Base-by-base conservation (phyloP, 2,888 invertebrate species). In the Meteorus cinctellus region DNA sequence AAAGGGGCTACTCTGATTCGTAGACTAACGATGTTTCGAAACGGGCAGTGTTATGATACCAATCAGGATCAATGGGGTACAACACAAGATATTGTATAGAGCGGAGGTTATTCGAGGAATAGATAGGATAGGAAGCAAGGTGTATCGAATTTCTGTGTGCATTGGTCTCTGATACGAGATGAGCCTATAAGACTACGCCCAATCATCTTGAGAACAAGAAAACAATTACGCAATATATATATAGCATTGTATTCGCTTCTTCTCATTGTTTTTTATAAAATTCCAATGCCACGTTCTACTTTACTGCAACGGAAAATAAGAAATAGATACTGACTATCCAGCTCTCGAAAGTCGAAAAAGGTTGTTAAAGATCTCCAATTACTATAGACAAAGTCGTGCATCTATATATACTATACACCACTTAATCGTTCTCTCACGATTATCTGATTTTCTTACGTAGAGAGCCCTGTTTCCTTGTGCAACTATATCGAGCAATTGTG, bases 361-460 rank as follows among this genome's bases (percentile, higher is more conserved):
- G 76, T 84, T 81, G 83, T 86, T 85, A 85, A 86, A 84, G 85
- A 82, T 82, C 82, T 81, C 80, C 85, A 84, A 85, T 86, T 85
- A 86, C 81, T 78, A 62, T 59, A 75, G 78, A 72, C 45, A 66
- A 74, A 81, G 77, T 79, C 79, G 76, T 70, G 78, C 78, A 82
- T 59, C 36, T 55, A 5, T 34, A 29, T 55, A 70, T 16, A 31
- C 60, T 45, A 27, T 59, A 31, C 16, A 55, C 31, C 65, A 24
- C 55, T 19, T 55, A 51, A 60, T 63, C 69, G 31, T 19, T 72
- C 60, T 16, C 48, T 27, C 45, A 65, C 41, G 63, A 72, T 69
- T 76, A 59, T 41, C 14, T 75, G 51, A 77, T 75, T 72, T 72
- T 73, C 45, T 66, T 63, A 66, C 63, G 70, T 55, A 55, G 4